A percentile compares a stretch with the other conserved stretches of the same genome.
These are phyloP conservation scores for Coracias cyanogaster DNA, from an alignment of 2,797 vertebrate genomes.

Conservation along the genomic window DNA sequence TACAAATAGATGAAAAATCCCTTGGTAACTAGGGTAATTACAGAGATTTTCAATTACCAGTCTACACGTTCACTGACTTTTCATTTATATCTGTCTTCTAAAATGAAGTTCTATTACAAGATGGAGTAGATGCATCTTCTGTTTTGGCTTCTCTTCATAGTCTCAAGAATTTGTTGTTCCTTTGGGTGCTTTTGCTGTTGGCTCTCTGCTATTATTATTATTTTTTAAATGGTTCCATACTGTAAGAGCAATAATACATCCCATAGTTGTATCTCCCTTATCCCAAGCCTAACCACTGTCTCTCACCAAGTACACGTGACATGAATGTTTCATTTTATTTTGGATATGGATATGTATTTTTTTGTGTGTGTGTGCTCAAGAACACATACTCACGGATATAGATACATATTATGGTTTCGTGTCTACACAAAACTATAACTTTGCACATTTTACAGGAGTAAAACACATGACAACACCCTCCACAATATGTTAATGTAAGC, in stretches of 20 bases:
- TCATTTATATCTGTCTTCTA: slow-evolving; percentile 43
- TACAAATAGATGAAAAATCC: slow-evolving; percentile 28
- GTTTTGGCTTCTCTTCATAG: slow-evolving; percentile 12
- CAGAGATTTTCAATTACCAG: slow-evolving; percentile 55
- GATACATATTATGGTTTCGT: background rate
- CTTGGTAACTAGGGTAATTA: slow-evolving; percentile 36
- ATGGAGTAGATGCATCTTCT: slow-evolving; percentile 38
- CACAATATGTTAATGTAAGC: background rate
- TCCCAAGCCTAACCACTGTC: background rate
- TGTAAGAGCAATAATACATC: background rate
- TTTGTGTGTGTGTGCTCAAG: background rate
- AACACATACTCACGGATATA: background rate
- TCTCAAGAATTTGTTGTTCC: slow-evolving; percentile 51
- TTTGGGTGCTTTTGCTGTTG: slow-evolving; percentile 48
- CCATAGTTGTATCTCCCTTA: background rate
- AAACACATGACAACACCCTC: background rate
- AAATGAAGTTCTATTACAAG: slow-evolving; percentile 32
- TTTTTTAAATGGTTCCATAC: background rate
- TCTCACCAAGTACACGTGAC: background rate
- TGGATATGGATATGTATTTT: background rate
- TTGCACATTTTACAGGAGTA: background rate
- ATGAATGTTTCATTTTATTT: background rate
- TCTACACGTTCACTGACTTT: slow-evolving; percentile 14
- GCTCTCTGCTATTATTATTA: background rate
- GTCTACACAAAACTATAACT: background rate